Evolutionary conservation across 2,113 vertebrate species (phyloP).

Genomic region (Anthoscopus minutus): DNA sequence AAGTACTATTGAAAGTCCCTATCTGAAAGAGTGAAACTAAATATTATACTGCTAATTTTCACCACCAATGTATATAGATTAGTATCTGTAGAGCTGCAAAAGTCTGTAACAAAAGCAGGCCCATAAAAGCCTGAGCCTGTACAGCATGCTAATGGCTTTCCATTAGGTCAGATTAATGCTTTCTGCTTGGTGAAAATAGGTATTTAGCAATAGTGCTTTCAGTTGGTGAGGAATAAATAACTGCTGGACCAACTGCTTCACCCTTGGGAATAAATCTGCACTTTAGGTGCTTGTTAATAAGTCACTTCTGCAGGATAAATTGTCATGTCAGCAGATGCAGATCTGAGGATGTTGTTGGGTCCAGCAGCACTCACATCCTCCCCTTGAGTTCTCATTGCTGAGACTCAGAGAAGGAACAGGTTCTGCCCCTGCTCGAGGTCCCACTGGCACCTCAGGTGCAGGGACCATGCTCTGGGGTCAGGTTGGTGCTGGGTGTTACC

Average conservation of each 20-base stretch:
- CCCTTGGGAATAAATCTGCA: background rate
- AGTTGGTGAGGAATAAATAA: constrained; percentile 24
- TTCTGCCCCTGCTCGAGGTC: background rate
- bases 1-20: background rate
- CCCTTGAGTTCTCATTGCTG: accelerated
- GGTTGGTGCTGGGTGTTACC: background rate
- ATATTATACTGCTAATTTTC: background rate
- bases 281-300: background rate
- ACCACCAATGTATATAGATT: background rate
- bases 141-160: constrained; percentile 34
- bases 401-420: background rate
- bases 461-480: background rate
- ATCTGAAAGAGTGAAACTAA: background rate
- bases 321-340: background rate
- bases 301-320: background rate
- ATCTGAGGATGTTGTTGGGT: background rate
- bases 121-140: constrained; percentile 16
- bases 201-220: constrained; percentile 29
- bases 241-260: background rate
- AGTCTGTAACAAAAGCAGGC: background rate
- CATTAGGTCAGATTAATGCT: constrained; percentile 30
- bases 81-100: background rate
- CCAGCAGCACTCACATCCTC: background rate
- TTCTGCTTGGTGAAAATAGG: constrained; percentile 18
- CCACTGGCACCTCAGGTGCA: accelerated